These are phyloP conservation scores for Channallabes apus DNA, from an alignment of 2,797 vertebrate species.

Conservation along the genomic window DNA sequence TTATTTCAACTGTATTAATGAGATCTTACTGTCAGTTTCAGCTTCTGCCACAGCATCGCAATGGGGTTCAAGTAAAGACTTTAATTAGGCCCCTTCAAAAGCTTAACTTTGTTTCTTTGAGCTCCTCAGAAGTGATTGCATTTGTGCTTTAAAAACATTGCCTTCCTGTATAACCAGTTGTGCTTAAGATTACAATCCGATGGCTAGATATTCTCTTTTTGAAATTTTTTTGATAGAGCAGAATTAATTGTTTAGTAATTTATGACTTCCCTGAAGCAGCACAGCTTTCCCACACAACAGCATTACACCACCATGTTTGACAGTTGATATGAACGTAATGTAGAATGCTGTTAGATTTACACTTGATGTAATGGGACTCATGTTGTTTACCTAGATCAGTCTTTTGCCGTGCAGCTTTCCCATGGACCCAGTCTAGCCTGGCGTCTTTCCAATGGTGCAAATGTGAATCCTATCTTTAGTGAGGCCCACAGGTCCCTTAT, in stretches of 20 bases:
- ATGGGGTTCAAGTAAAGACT: no score
- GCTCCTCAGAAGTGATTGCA: neutral
- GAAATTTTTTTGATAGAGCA: no score
- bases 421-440: no score
- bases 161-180: neutral
- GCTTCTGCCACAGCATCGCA: neutral
- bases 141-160: neutral
- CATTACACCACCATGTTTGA: neutral
- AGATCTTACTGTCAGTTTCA: neutral
- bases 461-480: no score
- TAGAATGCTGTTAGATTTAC: neutral
- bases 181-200: neutral
- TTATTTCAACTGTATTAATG: neutral
- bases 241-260: no score
- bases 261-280: no score
- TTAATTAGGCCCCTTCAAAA: neutral
- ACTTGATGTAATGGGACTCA: no score
- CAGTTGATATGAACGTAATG: neutral
- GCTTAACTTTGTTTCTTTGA: neutral
- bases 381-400: no score
- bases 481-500: no score
- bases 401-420: no score
- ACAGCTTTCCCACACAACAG: neutral
- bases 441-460: no score
- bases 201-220: no score